Evolutionary conservation across 2,797 vertebrate genomes (phyloP), one percentile per base, ranked within the genome.

Genomic region (Danionella dracula): DNA sequence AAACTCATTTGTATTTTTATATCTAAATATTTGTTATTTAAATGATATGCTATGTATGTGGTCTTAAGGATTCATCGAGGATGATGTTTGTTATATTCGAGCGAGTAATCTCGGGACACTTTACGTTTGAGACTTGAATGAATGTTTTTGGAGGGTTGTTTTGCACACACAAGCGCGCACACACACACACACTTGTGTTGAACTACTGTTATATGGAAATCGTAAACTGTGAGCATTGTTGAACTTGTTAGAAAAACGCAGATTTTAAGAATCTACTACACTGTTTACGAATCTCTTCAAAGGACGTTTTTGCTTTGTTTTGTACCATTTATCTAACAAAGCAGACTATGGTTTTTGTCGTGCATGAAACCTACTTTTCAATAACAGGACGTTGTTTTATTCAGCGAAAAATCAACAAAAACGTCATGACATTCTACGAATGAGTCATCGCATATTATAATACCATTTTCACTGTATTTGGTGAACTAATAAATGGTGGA

Each of bases 1-100:
- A 75, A 89, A 88, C 79, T 94, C 92, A 95, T 97, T 97, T 97
- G 94, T 97, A 98, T 97, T 98, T 98, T 98, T 98, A 96, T 97
- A 98, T 95, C 92, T 92, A 88, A 94, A 91, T 97, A 92, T 96
- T 97, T 97, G 94, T 96, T 96, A 96, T 94, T 93, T 92, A 92
- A 76, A 91, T 84, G 87, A 89, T 89, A 91, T 91, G 90, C 90
- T 90, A 87, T 27, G 89, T 93, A 88, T 90, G 87, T 87, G 85
- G 88, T 93, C 85, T 89, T 92, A 90, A 81, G 82, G n/a, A 77
- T 90, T 87, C 90, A 89, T 87, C 91, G 91, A 89, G 86, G 89
- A 41, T 21, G 80, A 83, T 85, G 85, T 89, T 90, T n/a, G n/a
- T n/a, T 90, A 81, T 90, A 90, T 82, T 88, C 83, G 38, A 76